Evolutionary conservation across 2,888 invertebrate genomes (phyloP), one percentile per base, ranked within the genome.

Genomic region (Pheosia tremula): DNA sequence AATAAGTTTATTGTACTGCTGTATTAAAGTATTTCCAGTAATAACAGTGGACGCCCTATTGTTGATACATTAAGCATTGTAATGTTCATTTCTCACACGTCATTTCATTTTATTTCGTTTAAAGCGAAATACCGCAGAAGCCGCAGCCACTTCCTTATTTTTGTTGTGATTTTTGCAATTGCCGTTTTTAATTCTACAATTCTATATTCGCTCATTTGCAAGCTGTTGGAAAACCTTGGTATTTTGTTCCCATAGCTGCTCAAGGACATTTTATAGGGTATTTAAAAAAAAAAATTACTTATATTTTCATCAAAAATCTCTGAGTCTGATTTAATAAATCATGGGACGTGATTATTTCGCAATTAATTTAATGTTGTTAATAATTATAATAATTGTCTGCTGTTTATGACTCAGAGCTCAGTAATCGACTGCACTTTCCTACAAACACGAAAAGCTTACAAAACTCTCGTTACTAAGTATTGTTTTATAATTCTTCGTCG

Each of bases 131-230:
- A 83, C 88, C 87, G 72, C 85, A 82, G 82, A 86, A 85, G 11
- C 90, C 88, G 62, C 89, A 87, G 72, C 60, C 66, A 79, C 79
- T 85, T 88, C 85, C 86, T 80, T 78, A 82, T 77, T 81, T 85
- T 87, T 83, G 83, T 87, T 86, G 79, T 85, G 88, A 90, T 89
- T 89, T 86, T 79, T 71, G 67, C 69, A 81, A 24, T 63, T 59
- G 56, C 45, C 41, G 49, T 54, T 52, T 43, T 58, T 24, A 49
- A 45, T 80, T 81, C 75, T 78, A 75, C 47, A 47, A 47, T 47
- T 54, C 60, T 57, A 49, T 39, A 62, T 75, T 75, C 77, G 63
- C 75, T 72, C 67, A 63, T 58, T 61, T 45, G 67, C 77, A 75
- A 75, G 77, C 75, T 75, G 75, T 75, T 77, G 56, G 8, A 7